A percentile compares a stretch with the other conserved stretches of the same genome.
Conservation (phyloP, 2,797 vertebrate species). For the Hypotaenidia philippensis region DNA sequence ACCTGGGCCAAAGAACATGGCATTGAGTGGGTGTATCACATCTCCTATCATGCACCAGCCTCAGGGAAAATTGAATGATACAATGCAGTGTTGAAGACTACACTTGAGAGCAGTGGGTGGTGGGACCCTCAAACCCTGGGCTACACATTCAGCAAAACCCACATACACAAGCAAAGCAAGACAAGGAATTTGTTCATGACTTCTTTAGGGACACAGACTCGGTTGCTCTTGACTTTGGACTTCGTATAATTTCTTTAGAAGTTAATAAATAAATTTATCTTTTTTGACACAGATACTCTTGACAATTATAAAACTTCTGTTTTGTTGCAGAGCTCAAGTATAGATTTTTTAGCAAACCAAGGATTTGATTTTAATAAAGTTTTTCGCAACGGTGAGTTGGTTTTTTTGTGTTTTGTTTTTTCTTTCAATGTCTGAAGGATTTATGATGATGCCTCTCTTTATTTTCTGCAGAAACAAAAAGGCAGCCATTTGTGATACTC, state of each 20-base stretch:
- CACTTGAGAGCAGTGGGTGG: no score
- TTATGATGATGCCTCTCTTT: not conserved
- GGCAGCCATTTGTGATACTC: not conserved
- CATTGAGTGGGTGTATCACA: no score
- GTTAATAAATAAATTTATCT: not conserved
- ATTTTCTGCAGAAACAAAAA: not conserved
- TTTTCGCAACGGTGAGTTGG: conserved; percentile 91
- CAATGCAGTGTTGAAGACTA: no score
- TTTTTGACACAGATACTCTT: not conserved
- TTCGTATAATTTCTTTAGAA: not conserved
- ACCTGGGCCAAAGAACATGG: not conserved
- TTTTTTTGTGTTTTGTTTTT: not conserved
- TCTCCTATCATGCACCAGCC: no score
- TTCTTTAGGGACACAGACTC: not conserved
- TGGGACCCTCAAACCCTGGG: no score
- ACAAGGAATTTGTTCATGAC: no score
- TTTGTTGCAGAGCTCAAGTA: conserved; percentile 94
- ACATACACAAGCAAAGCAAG: no score
- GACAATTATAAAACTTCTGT: conserved; percentile 1
- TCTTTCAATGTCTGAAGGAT: not conserved
- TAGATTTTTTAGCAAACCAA: conserved; percentile 98
- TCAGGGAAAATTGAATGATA: no score
- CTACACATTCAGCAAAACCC: no score
- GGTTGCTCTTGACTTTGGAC: not conserved
- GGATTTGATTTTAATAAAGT: conserved; percentile 99